phyloP scores from a whole-genome alignment of 2,888 invertebrate species.

The Lissonota sp. region DNA sequence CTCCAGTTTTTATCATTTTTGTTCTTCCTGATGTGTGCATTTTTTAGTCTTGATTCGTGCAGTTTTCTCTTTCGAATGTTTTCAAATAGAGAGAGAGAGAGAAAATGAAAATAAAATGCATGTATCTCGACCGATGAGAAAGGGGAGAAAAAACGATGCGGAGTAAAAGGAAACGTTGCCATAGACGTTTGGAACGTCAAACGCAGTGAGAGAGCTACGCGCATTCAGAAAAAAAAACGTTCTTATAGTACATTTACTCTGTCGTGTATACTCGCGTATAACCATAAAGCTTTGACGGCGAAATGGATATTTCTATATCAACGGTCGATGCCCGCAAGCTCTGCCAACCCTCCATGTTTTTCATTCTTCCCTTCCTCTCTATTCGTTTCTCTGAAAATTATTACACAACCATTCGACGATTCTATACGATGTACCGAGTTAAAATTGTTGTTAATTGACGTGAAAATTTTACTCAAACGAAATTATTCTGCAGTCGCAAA shows the following conservation, averaged over 20 bases:
- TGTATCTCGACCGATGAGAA: not conserved
- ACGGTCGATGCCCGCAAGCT: constrained; percentile 34
- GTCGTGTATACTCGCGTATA: not conserved
- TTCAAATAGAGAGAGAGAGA: too few species aligned
- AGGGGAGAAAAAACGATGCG: constrained; percentile 21
- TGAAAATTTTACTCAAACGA: too few species aligned
- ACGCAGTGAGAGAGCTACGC: constrained; percentile 28
- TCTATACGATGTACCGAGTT: too few species aligned
- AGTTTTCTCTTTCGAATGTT: too few species aligned
- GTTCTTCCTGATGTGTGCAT: too few species aligned
- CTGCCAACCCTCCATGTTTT: not conserved
- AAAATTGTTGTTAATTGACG: too few species aligned
- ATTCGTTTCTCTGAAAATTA: not conserved
- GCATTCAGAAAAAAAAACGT: constrained; percentile 5
- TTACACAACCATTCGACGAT: constrained; percentile 24
- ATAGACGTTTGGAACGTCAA: constrained; percentile 32
- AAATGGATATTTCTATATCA: constrained; percentile 1
- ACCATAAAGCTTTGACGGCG: constrained; percentile 26
- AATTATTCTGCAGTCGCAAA: too few species aligned
- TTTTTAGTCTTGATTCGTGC: too few species aligned
- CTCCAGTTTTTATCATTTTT: too few species aligned
- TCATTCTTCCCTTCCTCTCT: constrained; percentile 1
- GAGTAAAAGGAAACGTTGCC: constrained; percentile 4
- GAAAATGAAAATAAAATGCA: not conserved
- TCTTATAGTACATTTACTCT: not conserved